Base-by-base conservation (phyloP, 1,140 invertebrate genomes). In the Megalopta genalis region DNA sequence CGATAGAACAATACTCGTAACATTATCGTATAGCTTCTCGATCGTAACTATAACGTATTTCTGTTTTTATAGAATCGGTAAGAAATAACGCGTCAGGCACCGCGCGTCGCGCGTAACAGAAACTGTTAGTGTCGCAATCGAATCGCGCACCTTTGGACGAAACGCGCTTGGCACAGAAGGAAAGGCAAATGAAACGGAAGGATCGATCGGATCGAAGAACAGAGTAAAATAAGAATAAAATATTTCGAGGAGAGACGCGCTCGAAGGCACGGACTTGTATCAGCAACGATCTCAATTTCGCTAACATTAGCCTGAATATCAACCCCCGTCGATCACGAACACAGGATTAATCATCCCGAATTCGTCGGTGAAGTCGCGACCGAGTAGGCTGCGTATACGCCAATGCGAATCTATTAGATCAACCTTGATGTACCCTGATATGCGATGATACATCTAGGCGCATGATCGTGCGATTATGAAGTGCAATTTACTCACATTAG, bases 351-450 rank as follows among this genome's bases (percentile, higher is more conserved):
- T 60, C 23, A 70, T 77, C 21, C n/a, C 59, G 25, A 62, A 62
- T 37, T 16, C n/a, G 37, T 49, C 37, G 42, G 16, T 62, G n/a
- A 27, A 21, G 16, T 46, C 65, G 42, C 42, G n/a, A 10, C 2
- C 27, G 27, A 46, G 23, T 27, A n/a, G 9, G 6, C 23, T 7
- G 25, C 12, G 37, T 63, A 18, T 72, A 78, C 69, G 76, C 76
- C 60, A 72, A 78, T 78, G 76, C 10, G 32, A 6, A 72, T 78
- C 68, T 78, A 78, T 78, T 78, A 60, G 60, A 78, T 78, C 69
- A 78, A 78, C 76, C 76, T 78, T 78, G 76, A 64, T 78, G 62
- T 78, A 71, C 69, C 76, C 76, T 78, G 76, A 72, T 78, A 78
- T 72, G 32, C 69, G 39, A 77, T 77, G 66, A 52, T 77, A 77